Evolutionary conservation across 2,113 vertebrate species (phyloP).

Genomic region (Psophia crepitans): DNA sequence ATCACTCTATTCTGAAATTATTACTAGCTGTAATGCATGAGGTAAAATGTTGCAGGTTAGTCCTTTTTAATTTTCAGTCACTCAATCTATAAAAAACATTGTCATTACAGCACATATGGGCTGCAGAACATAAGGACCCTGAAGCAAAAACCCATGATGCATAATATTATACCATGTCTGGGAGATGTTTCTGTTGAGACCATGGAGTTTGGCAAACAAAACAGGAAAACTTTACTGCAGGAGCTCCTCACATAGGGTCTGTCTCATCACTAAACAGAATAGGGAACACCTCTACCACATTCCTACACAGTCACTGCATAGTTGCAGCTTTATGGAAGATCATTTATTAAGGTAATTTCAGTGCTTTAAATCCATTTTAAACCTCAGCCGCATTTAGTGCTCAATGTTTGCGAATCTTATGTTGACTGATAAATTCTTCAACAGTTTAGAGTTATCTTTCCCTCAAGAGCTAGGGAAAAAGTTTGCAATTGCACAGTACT

Average conservation of each 20-base stretch:
- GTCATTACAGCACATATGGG: slow-evolving; percentile 9
- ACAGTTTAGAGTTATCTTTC: background rate
- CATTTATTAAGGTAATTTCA: background rate
- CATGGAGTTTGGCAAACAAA: background rate
- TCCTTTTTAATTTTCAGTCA: background rate
- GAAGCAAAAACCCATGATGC: background rate
- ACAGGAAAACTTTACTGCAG: background rate
- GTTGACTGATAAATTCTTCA: background rate
- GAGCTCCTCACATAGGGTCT: background rate
- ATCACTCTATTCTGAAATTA: background rate
- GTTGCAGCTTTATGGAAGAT: background rate
- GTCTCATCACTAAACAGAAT: background rate
- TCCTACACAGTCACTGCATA: background rate
- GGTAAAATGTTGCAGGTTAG: background rate
- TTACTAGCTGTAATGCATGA: background rate
- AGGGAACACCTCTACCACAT: background rate
- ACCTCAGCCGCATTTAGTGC: background rate
- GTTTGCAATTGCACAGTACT: background rate
- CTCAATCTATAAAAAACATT: slow-evolving; percentile 19
- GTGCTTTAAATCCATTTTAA: background rate
- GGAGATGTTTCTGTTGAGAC: background rate
- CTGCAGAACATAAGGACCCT: background rate
- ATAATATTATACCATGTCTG: background rate
- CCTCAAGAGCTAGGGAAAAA: background rate
- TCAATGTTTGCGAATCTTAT: background rate